These are phyloP conservation scores for Sylvia borin DNA, from an alignment of 2,797 vertebrate genomes.

Conservation along the genomic window DNA sequence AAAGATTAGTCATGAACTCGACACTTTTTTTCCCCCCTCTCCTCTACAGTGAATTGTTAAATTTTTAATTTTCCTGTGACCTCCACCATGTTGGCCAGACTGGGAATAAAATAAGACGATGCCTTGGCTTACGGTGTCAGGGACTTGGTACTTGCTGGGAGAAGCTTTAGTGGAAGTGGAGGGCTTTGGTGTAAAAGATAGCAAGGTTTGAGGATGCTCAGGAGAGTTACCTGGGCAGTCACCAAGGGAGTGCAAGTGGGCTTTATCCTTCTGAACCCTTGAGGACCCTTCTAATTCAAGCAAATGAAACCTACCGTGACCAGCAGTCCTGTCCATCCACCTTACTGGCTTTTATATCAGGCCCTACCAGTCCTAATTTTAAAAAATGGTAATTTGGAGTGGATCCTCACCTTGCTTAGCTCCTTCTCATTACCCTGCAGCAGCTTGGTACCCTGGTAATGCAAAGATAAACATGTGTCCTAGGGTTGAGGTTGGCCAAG, in stretches of 20 bases:
- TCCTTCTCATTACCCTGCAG: not conserved
- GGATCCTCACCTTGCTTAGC: not conserved
- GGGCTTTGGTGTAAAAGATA: not conserved
- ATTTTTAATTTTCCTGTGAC: not conserved
- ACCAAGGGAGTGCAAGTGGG: not conserved
- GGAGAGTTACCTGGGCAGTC: not conserved
- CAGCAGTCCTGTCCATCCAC: not conserved
- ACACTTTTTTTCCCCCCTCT: not conserved
- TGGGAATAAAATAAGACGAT: not conserved
- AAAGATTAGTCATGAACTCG: conserved; percentile 25
- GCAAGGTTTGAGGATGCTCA: not conserved
- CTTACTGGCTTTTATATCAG: not conserved
- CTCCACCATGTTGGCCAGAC: not conserved
- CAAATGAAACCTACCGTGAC: not conserved
- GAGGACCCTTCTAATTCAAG: not conserved
- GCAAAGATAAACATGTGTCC: not conserved
- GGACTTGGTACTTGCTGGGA: not conserved
- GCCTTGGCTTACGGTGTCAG: not conserved
- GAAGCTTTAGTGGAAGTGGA: not conserved
- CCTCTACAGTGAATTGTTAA: not conserved
- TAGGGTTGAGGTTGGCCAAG: not conserved
- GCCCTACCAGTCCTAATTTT: not conserved
- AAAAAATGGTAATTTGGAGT: not conserved
- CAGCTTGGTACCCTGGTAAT: not conserved
- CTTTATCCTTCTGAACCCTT: not conserved